These are phyloP conservation scores for Microcebus tavaratra DNA, from an alignment of 2,113 vertebrate genomes.

Conservation along the genomic window DNA sequence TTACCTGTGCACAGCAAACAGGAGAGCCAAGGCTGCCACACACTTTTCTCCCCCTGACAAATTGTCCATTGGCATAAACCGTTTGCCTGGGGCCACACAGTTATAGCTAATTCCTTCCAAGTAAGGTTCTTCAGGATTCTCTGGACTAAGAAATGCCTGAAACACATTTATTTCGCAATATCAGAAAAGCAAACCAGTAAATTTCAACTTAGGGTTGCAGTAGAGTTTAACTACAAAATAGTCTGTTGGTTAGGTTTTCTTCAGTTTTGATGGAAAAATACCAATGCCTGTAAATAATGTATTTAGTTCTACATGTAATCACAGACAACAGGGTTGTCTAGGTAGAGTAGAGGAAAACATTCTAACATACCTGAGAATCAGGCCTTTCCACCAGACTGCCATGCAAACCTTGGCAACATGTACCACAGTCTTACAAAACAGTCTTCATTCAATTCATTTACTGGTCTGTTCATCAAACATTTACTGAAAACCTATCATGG, in stretches of 20 bases:
- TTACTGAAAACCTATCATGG: not conserved
- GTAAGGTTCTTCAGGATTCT: conserved; percentile 96
- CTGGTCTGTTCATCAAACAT: not conserved
- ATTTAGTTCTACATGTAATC: not conserved
- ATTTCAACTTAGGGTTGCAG: not conserved
- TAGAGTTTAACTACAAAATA: not conserved
- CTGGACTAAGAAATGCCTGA: conserved; percentile 94
- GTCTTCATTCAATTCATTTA: not conserved
- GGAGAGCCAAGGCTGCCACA: conserved; percentile 93
- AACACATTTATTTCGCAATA: conserved; percentile 59
- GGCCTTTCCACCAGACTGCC: not conserved
- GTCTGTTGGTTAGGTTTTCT: not conserved
- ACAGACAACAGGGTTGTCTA: not conserved
- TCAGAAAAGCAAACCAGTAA: not conserved
- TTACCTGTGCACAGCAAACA: conserved; percentile 97
- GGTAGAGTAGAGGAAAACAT: no score
- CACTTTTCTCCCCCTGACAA: conserved; percentile 96
- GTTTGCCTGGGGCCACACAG: conserved; percentile 95
- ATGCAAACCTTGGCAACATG: not conserved
- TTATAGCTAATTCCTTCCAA: conserved; percentile 94
- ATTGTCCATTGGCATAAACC: conserved; percentile 97
- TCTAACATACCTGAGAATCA: fast-evolving
- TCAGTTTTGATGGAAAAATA: not conserved
- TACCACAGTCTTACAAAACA: not conserved
- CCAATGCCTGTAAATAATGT: not conserved